Evolutionary conservation across 2,888 invertebrate species (phyloP), one percentile per base, ranked within the genome.

Genomic region (Trichopria drosophilae): DNA sequence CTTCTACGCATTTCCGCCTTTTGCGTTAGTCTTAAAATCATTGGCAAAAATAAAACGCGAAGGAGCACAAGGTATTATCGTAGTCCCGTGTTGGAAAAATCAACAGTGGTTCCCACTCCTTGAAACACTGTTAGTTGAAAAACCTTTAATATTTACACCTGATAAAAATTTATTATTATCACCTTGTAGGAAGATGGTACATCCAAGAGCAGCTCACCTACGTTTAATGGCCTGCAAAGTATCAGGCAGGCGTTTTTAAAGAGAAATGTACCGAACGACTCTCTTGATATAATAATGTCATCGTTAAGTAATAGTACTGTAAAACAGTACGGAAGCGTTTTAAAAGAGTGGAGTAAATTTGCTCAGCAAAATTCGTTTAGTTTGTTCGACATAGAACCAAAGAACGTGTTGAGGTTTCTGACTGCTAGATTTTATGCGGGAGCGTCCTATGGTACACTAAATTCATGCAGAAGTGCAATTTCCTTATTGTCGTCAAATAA

Each of bases 1-100:
- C 5, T 51, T 55, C 22, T 55, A 43, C 36, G 51, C 54, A 6
- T 54, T 54, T 51, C 54, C 47, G 4, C 51, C 51, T 2, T 54
- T 54, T 22, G 18, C 44, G 2, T 13, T 54, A 36, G 32, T 45
- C 12, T 24, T 40, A 10, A 39, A 43, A 35, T 18, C 29, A 6
- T 9, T 54, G 6, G 16, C 6, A n/a, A 54, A 54, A 43, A 54
- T 57, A 6, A 43, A 23, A 28, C 4, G 3, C 12, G 52, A 57
- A 5, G 19, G 20, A 23, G 51, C 53, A 29, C 36, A 26, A 7
- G 48, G 53, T 9, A 51, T 57, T 7, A 9, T 57, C 13, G 32
- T 57, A 7, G 53, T 54, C 5, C 52, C 57, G 2, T 34, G 46
- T 12, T 54, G 56, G 56, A 35, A 42, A 9, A 36, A 18, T 23